Percentiles rank a stretch among this genome's conserved stretches.
phyloP scores from a whole-genome alignment of 2,888 invertebrate genomes.

The Melanargia galathea region DNA sequence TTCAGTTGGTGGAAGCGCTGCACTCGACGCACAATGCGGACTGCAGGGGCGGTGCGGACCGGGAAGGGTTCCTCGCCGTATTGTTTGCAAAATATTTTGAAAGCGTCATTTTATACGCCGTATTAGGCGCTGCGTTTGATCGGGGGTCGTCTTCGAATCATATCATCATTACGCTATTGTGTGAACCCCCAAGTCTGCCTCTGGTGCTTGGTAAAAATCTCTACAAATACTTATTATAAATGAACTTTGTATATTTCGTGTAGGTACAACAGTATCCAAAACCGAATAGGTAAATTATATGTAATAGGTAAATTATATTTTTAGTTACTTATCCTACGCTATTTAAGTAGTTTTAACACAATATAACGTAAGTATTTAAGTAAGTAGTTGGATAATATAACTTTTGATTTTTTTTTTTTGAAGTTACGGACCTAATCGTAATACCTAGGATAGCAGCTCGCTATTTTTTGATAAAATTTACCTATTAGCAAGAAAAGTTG shows the following conservation, averaged over 20 bases:
- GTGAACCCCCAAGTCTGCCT: conserved; percentile 43
- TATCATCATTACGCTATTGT: conserved; percentile 76
- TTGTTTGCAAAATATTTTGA: conserved; percentile 83
- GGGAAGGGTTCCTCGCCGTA: conserved; percentile 61
- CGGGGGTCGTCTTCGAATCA: conserved; percentile 75
- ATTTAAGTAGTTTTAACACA: too few relatives aligned
- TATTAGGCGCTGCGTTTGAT: conserved; percentile 79
- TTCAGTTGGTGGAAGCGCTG: conserved; percentile 52
- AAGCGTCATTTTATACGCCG: conserved; percentile 79
- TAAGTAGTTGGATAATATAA: too few relatives aligned
- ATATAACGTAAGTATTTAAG: too few relatives aligned
- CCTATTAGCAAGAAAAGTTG: too few relatives aligned
- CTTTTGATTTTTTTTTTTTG: too few relatives aligned
- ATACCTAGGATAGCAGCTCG: too few relatives aligned
- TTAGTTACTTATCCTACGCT: too few relatives aligned
- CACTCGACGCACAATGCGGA: conserved; percentile 64
- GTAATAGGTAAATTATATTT: too few relatives aligned
- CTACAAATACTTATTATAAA: too few relatives aligned
- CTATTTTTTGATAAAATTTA: too few relatives aligned
- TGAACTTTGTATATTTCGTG: neutral
- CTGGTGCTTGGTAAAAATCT: conserved; percentile 15
- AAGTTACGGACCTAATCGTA: too few relatives aligned
- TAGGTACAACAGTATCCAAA: neutral
- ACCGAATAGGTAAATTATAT: too few relatives aligned
- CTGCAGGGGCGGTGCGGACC: conserved; percentile 57